Evolutionary conservation across 2,888 invertebrate genomes (phyloP), one percentile per base, ranked within the genome.

Genomic region (Maniola hyperantus): DNA sequence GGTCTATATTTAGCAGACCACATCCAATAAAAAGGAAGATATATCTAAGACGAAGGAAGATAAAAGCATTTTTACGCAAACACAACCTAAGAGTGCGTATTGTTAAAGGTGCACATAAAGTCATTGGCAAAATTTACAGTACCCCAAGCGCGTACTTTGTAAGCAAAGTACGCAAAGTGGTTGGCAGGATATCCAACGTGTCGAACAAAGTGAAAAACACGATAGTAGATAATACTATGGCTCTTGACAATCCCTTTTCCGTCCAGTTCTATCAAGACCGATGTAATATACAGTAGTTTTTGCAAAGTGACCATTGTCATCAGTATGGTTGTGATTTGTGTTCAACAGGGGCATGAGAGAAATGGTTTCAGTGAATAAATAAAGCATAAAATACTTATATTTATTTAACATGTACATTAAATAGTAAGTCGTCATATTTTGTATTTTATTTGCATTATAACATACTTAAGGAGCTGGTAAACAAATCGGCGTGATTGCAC

Each of bases 241-340:
- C 83, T 0, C 65, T 88, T 39, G 83, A 88, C 50, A 87, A 87
- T 18, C 87, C 88, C 0, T 88, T 89, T 51, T 82, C 82, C 67
- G 80, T 79, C 0, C 86, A 85, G n/a, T 88, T 89, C 57, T 89
- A 89, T 26, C 81, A 83, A 77, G 88, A 88, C 63, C 76, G 85
- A 11, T 89, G 88, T 76, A 70, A 44, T 6, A 83, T 89, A 44
- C 85, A 87, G 67, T 88, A 73, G 72, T 20, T 34, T 13, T 46
- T 48, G 65, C 33, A 10, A 36, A 36, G 7, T 36, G 7, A 0
- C 8, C 7, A 36, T 10, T 36, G 2, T 36, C 36, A 36, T 36
- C 1, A 36, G 10, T 2, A 7, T 10, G 36, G 10, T 10, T 36
- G 36, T 36, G 36, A 36, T 36, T n/a, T n/a, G n/a, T n/a, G n/a